Evolutionary conservation across 2,888 invertebrate species (phyloP).

Genomic region (Clivina fossor): DNA sequence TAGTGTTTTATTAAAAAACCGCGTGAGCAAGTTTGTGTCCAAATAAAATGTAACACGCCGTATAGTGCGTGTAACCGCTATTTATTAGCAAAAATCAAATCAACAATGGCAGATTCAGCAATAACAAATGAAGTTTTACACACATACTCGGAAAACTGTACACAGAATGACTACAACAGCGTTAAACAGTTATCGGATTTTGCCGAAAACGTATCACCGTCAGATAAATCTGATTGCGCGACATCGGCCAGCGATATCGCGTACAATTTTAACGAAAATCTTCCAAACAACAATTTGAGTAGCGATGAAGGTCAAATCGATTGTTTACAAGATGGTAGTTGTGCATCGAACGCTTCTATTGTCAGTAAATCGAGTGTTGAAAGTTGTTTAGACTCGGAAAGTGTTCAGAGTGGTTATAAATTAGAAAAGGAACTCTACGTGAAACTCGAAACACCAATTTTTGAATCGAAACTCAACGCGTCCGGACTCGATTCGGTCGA

Average conservation of each 20-base stretch:
- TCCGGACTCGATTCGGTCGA: too few relatives aligned
- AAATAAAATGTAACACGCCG: slow-evolving; percentile 26
- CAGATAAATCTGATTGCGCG: slow-evolving; percentile 18
- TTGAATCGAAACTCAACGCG: background rate
- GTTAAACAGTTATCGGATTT: slow-evolving; percentile 15
- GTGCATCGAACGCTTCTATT: slow-evolving; percentile 28
- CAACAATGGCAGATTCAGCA: slow-evolving; percentile 30
- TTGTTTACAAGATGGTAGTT: slow-evolving; percentile 28
- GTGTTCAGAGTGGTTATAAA: slow-evolving; percentile 21
- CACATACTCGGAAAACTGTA: slow-evolving; percentile 24
- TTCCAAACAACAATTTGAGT: slow-evolving; percentile 30
- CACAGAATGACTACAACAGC: slow-evolving; percentile 22
- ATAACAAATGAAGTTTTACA: slow-evolving; percentile 27
- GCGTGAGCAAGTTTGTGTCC: background rate
- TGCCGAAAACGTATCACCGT: slow-evolving; percentile 28
- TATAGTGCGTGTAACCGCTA: slow-evolving; percentile 4
- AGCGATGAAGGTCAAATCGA: slow-evolving; percentile 25
- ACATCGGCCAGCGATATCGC: slow-evolving; percentile 8
- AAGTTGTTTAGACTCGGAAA: slow-evolving; percentile 3
- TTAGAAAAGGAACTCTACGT: slow-evolving; percentile 23
- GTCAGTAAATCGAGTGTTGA: slow-evolving; percentile 25
- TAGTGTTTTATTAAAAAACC: background rate
- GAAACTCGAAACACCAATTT: slow-evolving; percentile 32
- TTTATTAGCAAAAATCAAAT: slow-evolving; percentile 13
- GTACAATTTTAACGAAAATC: slow-evolving; percentile 15